phyloP scores from a whole-genome alignment of 1,140 invertebrate species.

The Bactericera cockerelli region DNA sequence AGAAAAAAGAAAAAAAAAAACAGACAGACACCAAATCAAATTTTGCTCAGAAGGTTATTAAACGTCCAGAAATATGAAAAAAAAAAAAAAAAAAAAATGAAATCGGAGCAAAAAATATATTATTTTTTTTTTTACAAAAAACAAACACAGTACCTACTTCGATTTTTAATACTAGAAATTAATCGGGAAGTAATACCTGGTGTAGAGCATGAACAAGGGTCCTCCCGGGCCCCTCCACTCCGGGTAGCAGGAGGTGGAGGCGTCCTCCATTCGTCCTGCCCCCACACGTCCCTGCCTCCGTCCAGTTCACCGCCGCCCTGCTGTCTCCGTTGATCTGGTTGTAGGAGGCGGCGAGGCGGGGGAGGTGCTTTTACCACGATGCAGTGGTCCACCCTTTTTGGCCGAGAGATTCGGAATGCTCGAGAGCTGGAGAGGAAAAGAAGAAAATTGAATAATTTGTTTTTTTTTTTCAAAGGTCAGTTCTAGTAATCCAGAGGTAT shows the following conservation, averaged over 20 bases:
- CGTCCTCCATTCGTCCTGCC: slow-evolving; percentile 75
- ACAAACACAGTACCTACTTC: too few species aligned
- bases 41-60: too few species aligned
- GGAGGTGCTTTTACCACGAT: slow-evolving; percentile 71
- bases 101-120: too few species aligned
- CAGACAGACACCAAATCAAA: too few species aligned
- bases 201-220: slow-evolving; percentile 93
- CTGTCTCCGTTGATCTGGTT: slow-evolving; percentile 13
- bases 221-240: slow-evolving; percentile 92
- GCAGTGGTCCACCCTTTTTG: slow-evolving; percentile 60
- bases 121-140: too few species aligned
- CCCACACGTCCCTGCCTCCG: slow-evolving; percentile 70
- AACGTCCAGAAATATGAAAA: too few species aligned
- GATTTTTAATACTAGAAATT: too few species aligned
- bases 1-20: too few species aligned
- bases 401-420: slow-evolving; percentile 44
- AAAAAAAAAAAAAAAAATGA: too few species aligned
- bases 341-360: slow-evolving; percentile 38
- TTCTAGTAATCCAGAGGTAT: too few species aligned
- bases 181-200: too few species aligned
- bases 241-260: slow-evolving; percentile 61
- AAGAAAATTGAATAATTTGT: not conserved
- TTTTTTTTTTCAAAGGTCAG: too few species aligned
- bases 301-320: slow-evolving; percentile 41
- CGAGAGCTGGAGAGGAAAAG: slow-evolving; percentile 36